Base-by-base conservation (phyloP, 2,113 vertebrate species). In the Megaleporinus macrocephalus region DNA sequence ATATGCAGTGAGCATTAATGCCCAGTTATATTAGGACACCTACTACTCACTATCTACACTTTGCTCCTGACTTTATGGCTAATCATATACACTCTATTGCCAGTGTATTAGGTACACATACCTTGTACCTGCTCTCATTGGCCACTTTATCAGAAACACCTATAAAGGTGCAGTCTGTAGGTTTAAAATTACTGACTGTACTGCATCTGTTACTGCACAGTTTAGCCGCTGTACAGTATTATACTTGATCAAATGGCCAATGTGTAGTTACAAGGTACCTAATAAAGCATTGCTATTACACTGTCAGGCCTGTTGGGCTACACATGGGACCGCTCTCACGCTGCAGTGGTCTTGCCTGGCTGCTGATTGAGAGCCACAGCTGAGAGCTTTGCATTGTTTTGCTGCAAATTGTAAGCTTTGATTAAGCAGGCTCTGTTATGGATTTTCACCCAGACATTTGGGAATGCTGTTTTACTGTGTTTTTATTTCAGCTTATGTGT, bases 341-440 rank as follows among this genome's bases (percentile, higher is more conserved):
- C 73, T 59, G 13, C 78, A 73, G 49, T 11, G 73, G 36, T 71
- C 66, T 51, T 66, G 73, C 59, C 47, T 80, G 24, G 47, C 36
- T 70, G 29, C 51, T 69, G 30, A 24, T 18, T 55, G 59, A 76
- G 59, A 30, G 69, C 49, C 61, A 12, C 5, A 22, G 14, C 51
- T 1, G 44, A 53, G 53, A 75, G 83, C 47, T 73, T 68, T 62
- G 55, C 30, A 15, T 71, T 26, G 53, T 76, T 80, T 66, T 53
- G 30, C 33, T 71, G 69, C 51, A 68, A 47, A 63, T 68, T 15
- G 26, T 41, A 24, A 76, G 70, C 71, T 83, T 76, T 76, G 44
- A 80, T 80, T 73, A 75, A 72, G 55, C 55, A 79, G 51, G 22
- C 11, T 24, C 4, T 22, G 61, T 33, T 61, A 47, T 59, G 41